Conservation (phyloP, 2,797 vertebrate species). For the Lindbergichthys nudifrons region DNA sequence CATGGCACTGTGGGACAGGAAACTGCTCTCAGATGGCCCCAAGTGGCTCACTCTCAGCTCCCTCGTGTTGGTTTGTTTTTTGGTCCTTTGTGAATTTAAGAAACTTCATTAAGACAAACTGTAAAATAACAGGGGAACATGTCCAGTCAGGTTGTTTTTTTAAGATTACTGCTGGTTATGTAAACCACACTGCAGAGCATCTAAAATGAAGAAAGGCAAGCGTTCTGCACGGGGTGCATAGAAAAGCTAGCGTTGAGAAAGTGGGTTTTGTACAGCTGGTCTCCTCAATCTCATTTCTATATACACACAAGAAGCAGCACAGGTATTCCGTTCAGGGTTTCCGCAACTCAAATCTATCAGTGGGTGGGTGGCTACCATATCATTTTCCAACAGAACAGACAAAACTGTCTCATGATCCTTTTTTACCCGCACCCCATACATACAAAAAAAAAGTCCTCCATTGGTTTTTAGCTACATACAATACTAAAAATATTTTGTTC, state of each 20-base stretch:
- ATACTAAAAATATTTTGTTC: constrained; percentile 61
- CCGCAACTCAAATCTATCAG: constrained; percentile 58
- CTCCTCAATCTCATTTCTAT: constrained; percentile 59
- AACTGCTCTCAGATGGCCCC: constrained; percentile 66
- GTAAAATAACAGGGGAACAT: constrained; percentile 42
- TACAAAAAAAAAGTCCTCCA: constrained; percentile 45
- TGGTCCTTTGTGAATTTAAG: constrained; percentile 79
- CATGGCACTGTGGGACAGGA: constrained; percentile 93
- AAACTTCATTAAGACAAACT: constrained; percentile 62
- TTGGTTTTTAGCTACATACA: constrained; percentile 71
- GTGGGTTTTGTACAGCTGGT: constrained; percentile 56
- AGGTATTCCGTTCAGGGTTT: constrained; percentile 46
- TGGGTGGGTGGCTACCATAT: constrained; percentile 46
- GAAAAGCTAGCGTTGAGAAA: constrained; percentile 66
- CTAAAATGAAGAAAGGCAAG: constrained; percentile 71
- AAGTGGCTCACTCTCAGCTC: constrained; percentile 80
- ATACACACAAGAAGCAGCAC: constrained; percentile 76
- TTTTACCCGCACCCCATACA: constrained; percentile 37
- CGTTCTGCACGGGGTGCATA: constrained; percentile 65
- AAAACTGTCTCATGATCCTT: constrained; percentile 38
- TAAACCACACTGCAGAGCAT: constrained; percentile 63
- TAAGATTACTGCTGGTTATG: constrained; percentile 49
- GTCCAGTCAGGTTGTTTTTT: constrained; percentile 46
- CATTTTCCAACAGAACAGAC: constrained; percentile 29
- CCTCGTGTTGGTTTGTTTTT: constrained; percentile 79